Evolutionary conservation across 1,140 invertebrate species (phyloP), one percentile per base, ranked within the genome.

Genomic region (Coboldia fuscipes): DNA sequence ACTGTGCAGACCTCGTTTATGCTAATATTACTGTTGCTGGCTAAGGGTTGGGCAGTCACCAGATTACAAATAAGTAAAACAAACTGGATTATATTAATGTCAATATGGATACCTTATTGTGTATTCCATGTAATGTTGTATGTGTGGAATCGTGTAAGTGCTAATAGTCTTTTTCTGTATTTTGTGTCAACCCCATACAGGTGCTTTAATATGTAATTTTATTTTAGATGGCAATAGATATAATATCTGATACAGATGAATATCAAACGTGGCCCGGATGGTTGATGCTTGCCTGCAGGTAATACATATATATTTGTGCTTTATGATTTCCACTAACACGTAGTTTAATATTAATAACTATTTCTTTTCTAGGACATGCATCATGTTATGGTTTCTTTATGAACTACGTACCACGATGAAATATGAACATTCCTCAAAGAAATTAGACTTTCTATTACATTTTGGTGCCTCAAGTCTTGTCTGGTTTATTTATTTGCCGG

Each of bases 221-320:
- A 40, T 62, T 72, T 15, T 50, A 93, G 86, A 88, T 79, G 27
- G 86, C 92, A 62, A 78, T 94, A 21, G 84, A 94, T 56, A 84
- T 90, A 28, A 86, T 94, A 45, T 84, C 90, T 56, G 88, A 96
- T 47, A 85, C 90, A 34, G 88, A 94, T 54, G 86, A 93, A 48
- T 97, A 92, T 57, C 86, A 96, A 59, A 94, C 89, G 6, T 89
- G 84, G 79, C 88, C 89, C 3, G 89, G 90, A 3, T 92, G 86
- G 75, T 66, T 94, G 29, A 88, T 90, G 26, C 65, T 96, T 2
- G 71, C 79, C 9, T 37, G 52, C 33, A 51, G 52, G 50, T 54
- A 39, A 13, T 12, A n/a, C n/a, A 15, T 30, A 13, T 12, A 30
- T 13, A 24, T 24, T 24, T 24, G 7, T 8, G n/a, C 23, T n/a